These are phyloP conservation scores for Bostrychus sinensis DNA, from an alignment of 2,113 vertebrate species.

Conservation along the genomic window DNA sequence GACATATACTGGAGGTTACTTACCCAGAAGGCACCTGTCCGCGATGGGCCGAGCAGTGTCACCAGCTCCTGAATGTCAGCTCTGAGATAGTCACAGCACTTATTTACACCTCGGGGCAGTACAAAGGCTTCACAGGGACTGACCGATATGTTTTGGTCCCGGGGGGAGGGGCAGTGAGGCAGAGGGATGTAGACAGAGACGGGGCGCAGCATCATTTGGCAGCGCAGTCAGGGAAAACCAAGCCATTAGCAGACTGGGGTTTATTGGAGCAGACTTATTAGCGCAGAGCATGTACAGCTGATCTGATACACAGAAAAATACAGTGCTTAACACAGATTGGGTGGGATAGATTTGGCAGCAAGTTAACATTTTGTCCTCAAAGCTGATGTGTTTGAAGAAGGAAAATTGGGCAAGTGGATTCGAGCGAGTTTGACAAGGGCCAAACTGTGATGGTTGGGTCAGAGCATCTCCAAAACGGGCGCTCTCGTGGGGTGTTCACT, in stretches of 20 bases:
- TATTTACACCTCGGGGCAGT: conserved; percentile 12
- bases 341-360: too few relatives aligned
- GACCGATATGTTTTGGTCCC: conserved; percentile 5
- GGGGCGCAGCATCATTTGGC: conserved; percentile 35
- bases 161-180: not conserved
- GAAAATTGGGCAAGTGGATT: too few relatives aligned
- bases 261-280: conserved; percentile 25
- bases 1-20: conserved; percentile 13
- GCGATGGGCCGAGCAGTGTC: too few relatives aligned
- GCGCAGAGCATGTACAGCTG: conserved; percentile 15
- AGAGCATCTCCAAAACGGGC: too few relatives aligned
- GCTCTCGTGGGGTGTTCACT: too few relatives aligned
- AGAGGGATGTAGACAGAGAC: conserved; percentile 27
- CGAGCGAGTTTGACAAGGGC: too few relatives aligned
- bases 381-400: too few relatives aligned
- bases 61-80: conserved; percentile 7
- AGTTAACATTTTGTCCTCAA: too few relatives aligned
- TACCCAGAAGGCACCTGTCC: conserved; percentile 13
- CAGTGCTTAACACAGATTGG: too few relatives aligned
- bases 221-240: conserved; percentile 38
- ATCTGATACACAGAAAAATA: not conserved
- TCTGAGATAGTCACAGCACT: conserved; percentile 7
- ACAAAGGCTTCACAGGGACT: conserved; percentile 1
- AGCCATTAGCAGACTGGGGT: conserved; percentile 25
- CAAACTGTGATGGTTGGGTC: too few relatives aligned